These are phyloP conservation scores for Pilophorus perplexus DNA, from an alignment of 2,888 invertebrate genomes.

Conservation along the genomic window DNA sequence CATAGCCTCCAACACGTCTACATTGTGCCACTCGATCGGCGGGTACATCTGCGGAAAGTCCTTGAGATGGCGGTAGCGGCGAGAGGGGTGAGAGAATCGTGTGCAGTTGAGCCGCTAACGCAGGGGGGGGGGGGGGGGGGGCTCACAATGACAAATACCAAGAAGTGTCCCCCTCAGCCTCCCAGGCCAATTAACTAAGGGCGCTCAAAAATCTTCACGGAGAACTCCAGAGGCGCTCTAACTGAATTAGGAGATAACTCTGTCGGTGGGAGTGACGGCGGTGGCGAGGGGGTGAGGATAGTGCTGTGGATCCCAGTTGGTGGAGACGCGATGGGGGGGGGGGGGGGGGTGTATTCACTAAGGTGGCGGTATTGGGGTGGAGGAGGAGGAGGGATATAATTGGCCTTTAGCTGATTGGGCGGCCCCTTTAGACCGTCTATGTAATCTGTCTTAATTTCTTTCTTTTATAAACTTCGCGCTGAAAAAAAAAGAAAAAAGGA, in stretches of 20 bases:
- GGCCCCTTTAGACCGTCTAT: conserved; percentile 24
- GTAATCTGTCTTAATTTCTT: conserved; percentile 30
- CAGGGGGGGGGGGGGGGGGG: background rate
- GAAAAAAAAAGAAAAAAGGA: no score
- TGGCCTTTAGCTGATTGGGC: conserved; percentile 36
- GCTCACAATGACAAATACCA: conserved; percentile 20
- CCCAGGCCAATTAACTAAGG: conserved; percentile 29
- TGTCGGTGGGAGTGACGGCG: conserved; percentile 1
- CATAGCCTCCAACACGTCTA: no score
- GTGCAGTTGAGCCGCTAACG: no score
- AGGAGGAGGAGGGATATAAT: conserved; percentile 14
- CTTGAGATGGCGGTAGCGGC: no score
- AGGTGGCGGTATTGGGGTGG: conserved; percentile 6
- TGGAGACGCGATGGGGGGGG: background rate
- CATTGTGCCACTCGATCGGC: no score
- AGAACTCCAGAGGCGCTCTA: conserved; percentile 2
- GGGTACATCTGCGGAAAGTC: no score
- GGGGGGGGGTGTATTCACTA: no score
- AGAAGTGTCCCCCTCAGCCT: conserved; percentile 6
- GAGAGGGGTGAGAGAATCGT: no score
- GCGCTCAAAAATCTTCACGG: conserved; percentile 29
- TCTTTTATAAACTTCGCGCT: no score
- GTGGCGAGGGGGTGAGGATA: background rate
- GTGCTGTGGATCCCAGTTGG: background rate
- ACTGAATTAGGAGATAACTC: conserved; percentile 23